Base-by-base conservation (phyloP, 2,797 vertebrate species). In the Cygnus olor region DNA sequence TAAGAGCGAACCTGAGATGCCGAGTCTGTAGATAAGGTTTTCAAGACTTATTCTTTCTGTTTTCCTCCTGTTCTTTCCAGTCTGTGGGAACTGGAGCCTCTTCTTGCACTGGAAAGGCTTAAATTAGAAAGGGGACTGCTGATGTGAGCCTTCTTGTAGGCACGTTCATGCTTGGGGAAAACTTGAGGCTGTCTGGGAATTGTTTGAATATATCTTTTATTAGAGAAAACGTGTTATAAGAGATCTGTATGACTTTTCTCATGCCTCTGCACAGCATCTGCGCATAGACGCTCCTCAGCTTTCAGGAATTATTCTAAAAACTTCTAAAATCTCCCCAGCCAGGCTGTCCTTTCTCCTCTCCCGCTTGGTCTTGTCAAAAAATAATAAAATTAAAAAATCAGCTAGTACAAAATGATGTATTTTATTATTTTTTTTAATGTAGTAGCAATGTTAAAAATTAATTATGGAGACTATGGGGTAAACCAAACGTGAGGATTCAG, bases 11-110 rank as follows among this genome's bases (percentile, higher is more conserved):
- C 20, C 18, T 77, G 53, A 19, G 19, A n/a, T 47, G 84, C 92
- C 72, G 94, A 97, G 93, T 88, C 96, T 4, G 1, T 78, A 86
- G 94, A 44, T 47, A 44, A 85, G 80, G 57, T 71, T 93, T 94
- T 38, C 20, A n/a, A 51, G 78, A 68, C 25, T 6, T 70, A 69
- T 94, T 80, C 88, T 88, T 74, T 81, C 78, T 12, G 45, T 61
- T 71, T 30, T 58, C 74, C 38, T 90, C 92, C 94, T 96, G 96
- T 58, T 84, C 94, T 83, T 81, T 58, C 22, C 30, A 34, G 73
- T 20, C 30, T 91, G 92, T 64, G 93, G 80, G 68, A 80, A n/a
- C 11, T 3, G 19, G 49, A 85, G 34, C 44, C 6, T 38, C 25
- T 47, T 86, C 49, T 22, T 51, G 8, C 4, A 0, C 32, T 51